Conservation (phyloP, 2,113 vertebrate species). For the Donacobius atricapilla region DNA sequence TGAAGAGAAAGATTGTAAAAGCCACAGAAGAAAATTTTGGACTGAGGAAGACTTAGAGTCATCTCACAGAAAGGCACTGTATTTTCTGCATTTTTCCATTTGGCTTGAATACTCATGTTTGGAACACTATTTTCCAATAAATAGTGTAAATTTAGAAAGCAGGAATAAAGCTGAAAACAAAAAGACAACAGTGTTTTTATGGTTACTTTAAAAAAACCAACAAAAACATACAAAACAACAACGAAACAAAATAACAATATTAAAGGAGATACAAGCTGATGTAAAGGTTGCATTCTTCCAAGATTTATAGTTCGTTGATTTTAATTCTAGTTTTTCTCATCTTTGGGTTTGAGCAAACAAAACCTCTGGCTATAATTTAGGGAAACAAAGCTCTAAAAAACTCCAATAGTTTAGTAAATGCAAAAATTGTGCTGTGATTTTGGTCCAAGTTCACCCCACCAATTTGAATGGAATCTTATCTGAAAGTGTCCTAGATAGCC, state of each 20-base stretch:
- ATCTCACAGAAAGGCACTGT: not conserved
- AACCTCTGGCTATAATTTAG: not conserved
- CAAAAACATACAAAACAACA: not conserved
- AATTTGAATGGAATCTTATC: not conserved
- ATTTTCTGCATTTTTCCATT: not conserved
- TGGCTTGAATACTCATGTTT: not conserved
- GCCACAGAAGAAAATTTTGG: not conserved
- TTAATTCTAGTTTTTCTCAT: not conserved
- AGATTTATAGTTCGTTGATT: not conserved
- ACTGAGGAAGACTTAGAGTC: not conserved
- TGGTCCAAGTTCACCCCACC: not conserved
- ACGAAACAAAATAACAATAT: not conserved
- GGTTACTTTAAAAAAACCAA: not conserved
- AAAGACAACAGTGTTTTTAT: not conserved
- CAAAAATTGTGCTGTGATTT: not conserved
- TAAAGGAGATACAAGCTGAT: not conserved
- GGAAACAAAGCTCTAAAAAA: not conserved
- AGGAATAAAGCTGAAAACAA: not conserved
- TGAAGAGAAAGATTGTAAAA: not conserved
- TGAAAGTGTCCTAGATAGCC: not conserved
- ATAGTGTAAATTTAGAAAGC: not conserved
- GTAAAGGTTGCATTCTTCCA: not conserved
- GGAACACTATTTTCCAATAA: not conserved
- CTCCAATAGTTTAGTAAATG: not conserved
- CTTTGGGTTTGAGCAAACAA: not conserved